These are phyloP conservation scores for Pelusios castaneus DNA, from an alignment of 2,113 vertebrate genomes.

Conservation along the genomic window DNA sequence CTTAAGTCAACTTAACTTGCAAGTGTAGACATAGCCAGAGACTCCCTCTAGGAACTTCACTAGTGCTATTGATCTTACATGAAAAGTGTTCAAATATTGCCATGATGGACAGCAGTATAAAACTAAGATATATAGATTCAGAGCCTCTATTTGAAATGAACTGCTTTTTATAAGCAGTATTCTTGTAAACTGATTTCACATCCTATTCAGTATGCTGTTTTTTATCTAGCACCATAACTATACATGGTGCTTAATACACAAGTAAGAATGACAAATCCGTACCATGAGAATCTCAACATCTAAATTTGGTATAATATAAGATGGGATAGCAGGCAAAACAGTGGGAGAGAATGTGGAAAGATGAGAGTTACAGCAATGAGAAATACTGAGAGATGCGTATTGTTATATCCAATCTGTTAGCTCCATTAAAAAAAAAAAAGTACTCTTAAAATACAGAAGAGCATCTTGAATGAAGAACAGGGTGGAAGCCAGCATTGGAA, in stretches of 20 bases:
- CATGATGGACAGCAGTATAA: background rate
- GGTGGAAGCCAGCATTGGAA: background rate
- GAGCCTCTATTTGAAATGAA: background rate
- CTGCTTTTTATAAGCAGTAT: background rate
- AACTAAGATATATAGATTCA: background rate
- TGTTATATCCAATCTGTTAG: background rate
- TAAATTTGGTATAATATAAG: constrained; percentile 13
- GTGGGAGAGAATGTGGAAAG: background rate
- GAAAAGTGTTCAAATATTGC: background rate
- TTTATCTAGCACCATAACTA: constrained; percentile 41
- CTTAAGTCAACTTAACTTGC: no score
- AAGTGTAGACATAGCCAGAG: no score
- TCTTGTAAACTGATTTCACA: background rate
- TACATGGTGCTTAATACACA: constrained; percentile 22
- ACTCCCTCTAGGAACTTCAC: no score
- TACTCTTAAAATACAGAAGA: background rate
- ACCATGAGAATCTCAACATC: constrained; percentile 3
- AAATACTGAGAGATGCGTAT: background rate
- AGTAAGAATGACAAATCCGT: constrained; percentile 5
- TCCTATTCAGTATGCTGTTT: constrained; percentile 10
- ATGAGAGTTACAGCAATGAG: background rate
- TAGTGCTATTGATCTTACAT: background rate
- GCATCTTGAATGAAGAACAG: background rate
- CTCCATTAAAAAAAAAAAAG: background rate
- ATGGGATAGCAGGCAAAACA: background rate